Conservation (phyloP, 1,140 invertebrate species). For the Philotrypesis tridentata region DNA sequence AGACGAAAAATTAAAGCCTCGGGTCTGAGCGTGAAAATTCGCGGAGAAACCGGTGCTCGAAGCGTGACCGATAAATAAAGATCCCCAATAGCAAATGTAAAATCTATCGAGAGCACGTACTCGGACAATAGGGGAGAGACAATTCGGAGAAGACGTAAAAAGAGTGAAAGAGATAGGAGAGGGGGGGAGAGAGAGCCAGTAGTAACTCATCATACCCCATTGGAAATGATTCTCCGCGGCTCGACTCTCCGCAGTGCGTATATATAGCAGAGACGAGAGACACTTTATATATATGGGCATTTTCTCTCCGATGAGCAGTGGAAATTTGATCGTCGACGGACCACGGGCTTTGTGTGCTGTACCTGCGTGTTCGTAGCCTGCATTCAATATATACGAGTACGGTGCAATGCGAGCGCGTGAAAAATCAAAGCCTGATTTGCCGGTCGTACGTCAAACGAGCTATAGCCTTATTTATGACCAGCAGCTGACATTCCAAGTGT, state of each 20-base stretch:
- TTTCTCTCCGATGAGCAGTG: not conserved
- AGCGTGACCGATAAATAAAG: not conserved
- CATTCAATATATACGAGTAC: not conserved
- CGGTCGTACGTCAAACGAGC: constrained; percentile 32
- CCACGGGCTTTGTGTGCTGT: not conserved
- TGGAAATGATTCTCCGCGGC: constrained; percentile 30
- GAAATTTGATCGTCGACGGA: constrained; percentile 26
- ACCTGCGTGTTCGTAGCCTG: no score
- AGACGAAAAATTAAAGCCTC: not conserved
- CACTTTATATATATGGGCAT: not conserved
- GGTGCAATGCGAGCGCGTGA: not conserved
- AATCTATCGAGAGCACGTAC: constrained; percentile 1
- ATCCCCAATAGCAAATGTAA: not conserved
- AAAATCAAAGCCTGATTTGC: constrained; percentile 44
- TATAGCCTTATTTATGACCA: constrained; percentile 29
- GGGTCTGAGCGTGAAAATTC: not conserved
- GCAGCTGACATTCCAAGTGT: constrained; percentile 38
- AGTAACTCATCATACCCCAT: not conserved
- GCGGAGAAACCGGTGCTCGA: not conserved
- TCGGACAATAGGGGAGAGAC: not conserved
- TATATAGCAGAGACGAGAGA: no score
- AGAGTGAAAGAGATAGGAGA: no score
- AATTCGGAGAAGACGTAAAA: not conserved
- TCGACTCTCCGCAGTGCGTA: no score
- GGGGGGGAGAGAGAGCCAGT: not conserved